These are phyloP conservation scores for Lysandra bellargus DNA, from an alignment of 2,888 invertebrate species.

Conservation along the genomic window DNA sequence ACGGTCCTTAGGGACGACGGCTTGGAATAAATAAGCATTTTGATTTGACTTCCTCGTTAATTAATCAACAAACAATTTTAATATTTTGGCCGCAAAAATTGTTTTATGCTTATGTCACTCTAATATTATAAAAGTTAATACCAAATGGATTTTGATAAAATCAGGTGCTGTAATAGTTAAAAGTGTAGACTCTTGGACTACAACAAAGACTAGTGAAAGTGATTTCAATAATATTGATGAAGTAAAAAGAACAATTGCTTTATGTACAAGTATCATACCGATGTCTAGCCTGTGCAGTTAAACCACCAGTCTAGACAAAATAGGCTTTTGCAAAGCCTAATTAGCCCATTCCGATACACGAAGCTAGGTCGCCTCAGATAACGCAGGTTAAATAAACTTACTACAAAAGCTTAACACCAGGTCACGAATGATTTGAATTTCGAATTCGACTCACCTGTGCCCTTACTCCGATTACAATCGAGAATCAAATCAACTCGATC, in stretches of 20 bases:
- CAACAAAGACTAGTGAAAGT: too few relatives aligned
- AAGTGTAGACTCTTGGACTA: too few relatives aligned
- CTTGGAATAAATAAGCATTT: slow-evolving; percentile 16
- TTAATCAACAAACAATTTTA: slow-evolving; percentile 1
- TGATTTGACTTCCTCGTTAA: neutral
- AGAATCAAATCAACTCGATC: neutral
- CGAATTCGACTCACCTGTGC: slow-evolving; percentile 37
- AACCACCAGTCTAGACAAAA: too few relatives aligned
- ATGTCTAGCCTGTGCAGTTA: too few relatives aligned
- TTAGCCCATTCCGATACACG: neutral
- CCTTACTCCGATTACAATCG: neutral
- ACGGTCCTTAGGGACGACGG: neutral
- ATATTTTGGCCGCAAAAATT: neutral
- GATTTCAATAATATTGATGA: too few relatives aligned
- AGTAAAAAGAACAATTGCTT: too few relatives aligned
- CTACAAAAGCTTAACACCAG: slow-evolving; percentile 24
- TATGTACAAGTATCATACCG: too few relatives aligned
- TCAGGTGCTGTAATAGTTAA: too few relatives aligned
- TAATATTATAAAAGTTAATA: neutral
- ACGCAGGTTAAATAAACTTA: slow-evolving; percentile 15
- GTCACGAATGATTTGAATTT: slow-evolving; percentile 41
- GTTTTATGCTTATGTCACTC: neutral
- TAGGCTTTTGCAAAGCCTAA: neutral
- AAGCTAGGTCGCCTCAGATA: neutral
- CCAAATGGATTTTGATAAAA: too few relatives aligned